These are phyloP conservation scores for Bos indicus DNA, from an alignment of 2,113 vertebrate genomes.

Conservation along the genomic window DNA sequence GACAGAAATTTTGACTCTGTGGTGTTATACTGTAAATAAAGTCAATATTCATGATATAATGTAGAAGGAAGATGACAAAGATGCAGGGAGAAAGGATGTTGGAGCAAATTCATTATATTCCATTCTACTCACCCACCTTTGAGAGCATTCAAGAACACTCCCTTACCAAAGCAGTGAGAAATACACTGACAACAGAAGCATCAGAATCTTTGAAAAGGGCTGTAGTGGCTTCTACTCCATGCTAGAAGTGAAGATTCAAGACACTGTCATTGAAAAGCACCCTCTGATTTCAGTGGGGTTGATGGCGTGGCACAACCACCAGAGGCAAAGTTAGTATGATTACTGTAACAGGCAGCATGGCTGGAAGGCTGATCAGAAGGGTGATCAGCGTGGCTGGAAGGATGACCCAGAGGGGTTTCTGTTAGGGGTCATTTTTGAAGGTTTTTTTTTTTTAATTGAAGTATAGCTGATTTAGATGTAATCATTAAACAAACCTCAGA, in stretches of 20 bases:
- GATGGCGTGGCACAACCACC: too few species aligned
- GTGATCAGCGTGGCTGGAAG: background rate
- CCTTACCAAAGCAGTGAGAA: background rate
- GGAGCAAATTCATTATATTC: background rate
- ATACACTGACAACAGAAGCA: background rate
- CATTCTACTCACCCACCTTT: background rate
- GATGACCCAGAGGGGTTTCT: background rate
- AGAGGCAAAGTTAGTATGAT: background rate
- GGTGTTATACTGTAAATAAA: background rate
- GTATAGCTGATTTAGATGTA: background rate
- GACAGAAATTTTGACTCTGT: background rate
- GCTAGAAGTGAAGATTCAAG: background rate
- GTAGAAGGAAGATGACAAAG: background rate
- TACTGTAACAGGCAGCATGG: rapidly evolving
- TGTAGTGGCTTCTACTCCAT: background rate
- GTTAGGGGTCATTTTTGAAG: background rate
- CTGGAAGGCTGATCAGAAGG: background rate
- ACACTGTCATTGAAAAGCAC: background rate
- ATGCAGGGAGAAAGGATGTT: background rate
- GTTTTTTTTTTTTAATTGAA: background rate
- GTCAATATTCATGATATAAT: background rate
- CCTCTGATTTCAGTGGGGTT: background rate
- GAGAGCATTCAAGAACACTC: background rate
- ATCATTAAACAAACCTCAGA: background rate
- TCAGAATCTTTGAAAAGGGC: background rate